A percentile compares a stretch with the other conserved stretches of the same genome.
phyloP scores from a whole-genome alignment of 2,113 vertebrate genomes.

The Phodopus roborovskii region DNA sequence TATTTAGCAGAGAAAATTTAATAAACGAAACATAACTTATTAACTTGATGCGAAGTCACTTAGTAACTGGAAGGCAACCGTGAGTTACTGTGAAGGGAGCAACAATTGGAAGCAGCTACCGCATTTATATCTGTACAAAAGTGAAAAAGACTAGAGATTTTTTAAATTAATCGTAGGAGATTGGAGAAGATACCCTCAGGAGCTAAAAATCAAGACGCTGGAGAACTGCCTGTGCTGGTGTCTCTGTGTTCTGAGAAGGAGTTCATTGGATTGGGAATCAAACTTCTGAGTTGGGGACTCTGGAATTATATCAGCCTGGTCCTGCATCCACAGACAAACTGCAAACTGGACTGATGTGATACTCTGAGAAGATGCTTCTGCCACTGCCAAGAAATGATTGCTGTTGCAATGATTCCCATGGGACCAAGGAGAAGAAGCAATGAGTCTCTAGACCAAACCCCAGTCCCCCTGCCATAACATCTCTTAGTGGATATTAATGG shows the following conservation, averaged over 20 bases:
- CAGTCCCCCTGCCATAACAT: not conserved
- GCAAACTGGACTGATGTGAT: not conserved
- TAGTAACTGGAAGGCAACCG: not conserved
- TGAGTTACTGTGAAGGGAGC: not conserved
- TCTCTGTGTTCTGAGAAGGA: not conserved
- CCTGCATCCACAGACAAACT: not conserved
- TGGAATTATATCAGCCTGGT: not conserved
- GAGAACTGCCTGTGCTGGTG: accelerated
- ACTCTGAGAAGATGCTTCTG: accelerated
- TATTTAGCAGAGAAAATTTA: not conserved
- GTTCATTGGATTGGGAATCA: too few relatives aligned
- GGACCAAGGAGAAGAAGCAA: not conserved
- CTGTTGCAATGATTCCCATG: not conserved
- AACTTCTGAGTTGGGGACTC: not conserved
- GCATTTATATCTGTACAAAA: not conserved
- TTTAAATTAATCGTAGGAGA: not conserved
- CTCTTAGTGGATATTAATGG: accelerated
- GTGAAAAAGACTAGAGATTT: not conserved
- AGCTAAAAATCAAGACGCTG: not conserved
- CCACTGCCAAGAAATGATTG: not conserved
- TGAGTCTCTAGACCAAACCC: not conserved
- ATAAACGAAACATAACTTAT: not conserved
- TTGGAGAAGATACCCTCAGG: not conserved
- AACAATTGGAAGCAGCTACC: not conserved
- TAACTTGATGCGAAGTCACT: not conserved